phyloP scores from a whole-genome alignment of 2,113 vertebrate species.

The Paradoxurus hermaphroditus region DNA sequence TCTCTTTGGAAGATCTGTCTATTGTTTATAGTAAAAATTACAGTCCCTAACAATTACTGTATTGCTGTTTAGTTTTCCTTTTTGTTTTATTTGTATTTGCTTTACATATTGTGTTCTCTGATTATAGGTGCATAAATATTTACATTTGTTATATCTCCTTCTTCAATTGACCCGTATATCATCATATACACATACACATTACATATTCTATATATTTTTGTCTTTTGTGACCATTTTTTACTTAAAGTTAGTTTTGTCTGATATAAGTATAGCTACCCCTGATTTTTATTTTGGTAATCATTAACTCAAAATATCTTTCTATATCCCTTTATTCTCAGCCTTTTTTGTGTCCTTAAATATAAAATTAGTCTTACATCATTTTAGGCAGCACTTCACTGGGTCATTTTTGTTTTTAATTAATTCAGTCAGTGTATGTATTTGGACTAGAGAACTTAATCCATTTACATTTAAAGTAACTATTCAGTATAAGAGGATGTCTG shows the following conservation, averaged over 20 bases:
- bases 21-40: not conserved
- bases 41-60: not conserved
- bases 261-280: too few species aligned
- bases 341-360: too few species aligned
- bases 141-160: not conserved
- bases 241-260: too few species aligned
- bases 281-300: too few species aligned
- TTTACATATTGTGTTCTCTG: not conserved
- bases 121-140: not conserved
- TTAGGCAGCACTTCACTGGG: not conserved
- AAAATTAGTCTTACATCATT: not conserved
- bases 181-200: too few species aligned
- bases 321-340: too few species aligned
- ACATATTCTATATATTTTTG: too few species aligned
- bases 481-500: too few species aligned
- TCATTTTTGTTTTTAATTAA: not conserved
- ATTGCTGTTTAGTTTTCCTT: not conserved
- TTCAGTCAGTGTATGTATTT: not conserved
- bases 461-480: too few species aligned
- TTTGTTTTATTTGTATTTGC: not conserved
- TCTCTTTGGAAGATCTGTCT: not conserved
- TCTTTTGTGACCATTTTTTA: too few species aligned
- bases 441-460: not conserved
- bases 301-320: too few species aligned
- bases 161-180: too few species aligned